phyloP scores from a whole-genome alignment of 1,140 invertebrate genomes.

The Sycophaga agraensis region DNA sequence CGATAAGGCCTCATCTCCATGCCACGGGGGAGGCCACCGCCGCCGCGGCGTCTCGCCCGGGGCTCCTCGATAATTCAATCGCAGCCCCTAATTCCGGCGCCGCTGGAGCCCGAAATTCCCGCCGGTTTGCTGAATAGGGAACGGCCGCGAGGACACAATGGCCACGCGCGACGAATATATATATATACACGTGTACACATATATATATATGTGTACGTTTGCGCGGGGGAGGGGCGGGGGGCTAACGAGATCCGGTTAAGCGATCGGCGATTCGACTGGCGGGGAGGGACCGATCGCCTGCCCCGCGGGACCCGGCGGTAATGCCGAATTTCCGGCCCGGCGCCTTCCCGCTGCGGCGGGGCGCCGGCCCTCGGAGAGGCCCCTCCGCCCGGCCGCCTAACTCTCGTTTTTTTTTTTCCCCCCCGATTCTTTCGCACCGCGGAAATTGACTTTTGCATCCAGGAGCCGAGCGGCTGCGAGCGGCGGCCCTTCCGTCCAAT shows the following conservation, averaged over 20 bases:
- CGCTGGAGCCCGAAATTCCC: slow-evolving; percentile 49
- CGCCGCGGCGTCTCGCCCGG: background rate
- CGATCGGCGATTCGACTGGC: slow-evolving; percentile 31
- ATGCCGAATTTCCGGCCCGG: slow-evolving; percentile 17
- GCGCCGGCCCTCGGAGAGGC: too few relatives aligned
- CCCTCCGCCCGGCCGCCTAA: too few relatives aligned
- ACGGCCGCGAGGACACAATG: slow-evolving; percentile 49
- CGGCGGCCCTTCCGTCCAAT: too few relatives aligned
- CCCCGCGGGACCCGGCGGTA: background rate
- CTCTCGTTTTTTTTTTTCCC: too few relatives aligned
- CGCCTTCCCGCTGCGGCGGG: slow-evolving; percentile 8
- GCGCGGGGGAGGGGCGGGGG: too few relatives aligned
- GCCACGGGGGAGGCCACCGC: background rate
- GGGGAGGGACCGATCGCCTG: background rate
- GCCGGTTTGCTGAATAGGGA: slow-evolving; percentile 56
- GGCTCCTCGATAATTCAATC: slow-evolving; percentile 54
- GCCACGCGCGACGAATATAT: slow-evolving; percentile 33
- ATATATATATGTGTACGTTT: too few relatives aligned
- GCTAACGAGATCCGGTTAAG: slow-evolving; percentile 49
- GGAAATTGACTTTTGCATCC: too few relatives aligned
- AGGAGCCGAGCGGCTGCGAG: too few relatives aligned
- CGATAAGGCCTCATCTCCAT: too few relatives aligned
- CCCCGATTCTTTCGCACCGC: too few relatives aligned
- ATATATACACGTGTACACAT: too few relatives aligned
- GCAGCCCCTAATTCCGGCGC: slow-evolving; percentile 55